These are phyloP conservation scores for Istiophorus platypterus DNA, from an alignment of 2,113 vertebrate species.

Conservation along the genomic window DNA sequence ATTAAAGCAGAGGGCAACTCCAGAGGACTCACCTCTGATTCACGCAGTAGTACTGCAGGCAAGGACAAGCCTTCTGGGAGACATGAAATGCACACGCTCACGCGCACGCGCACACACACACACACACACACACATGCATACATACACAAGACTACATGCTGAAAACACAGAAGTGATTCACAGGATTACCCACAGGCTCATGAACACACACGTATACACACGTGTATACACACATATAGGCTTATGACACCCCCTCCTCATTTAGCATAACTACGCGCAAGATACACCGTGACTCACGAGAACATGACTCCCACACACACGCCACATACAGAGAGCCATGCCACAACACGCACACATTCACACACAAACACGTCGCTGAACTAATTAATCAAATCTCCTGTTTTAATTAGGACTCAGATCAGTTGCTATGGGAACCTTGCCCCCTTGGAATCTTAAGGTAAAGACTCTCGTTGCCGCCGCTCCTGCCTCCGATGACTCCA, in stretches of 20 bases:
- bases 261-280: constrained; percentile 55
- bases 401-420: constrained; percentile 83
- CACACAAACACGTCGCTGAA: constrained; percentile 38
- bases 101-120: too few species aligned
- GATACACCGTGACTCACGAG: constrained; percentile 63
- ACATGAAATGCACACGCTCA: constrained; percentile 55
- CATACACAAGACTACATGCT: constrained; percentile 20
- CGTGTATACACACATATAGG: constrained; percentile 12
- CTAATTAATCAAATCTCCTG: constrained; percentile 83
- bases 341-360: constrained; percentile 37
- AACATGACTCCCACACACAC: constrained; percentile 64
- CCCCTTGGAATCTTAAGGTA: constrained; percentile 74
- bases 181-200: constrained; percentile 60
- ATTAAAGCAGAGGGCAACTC: constrained; percentile 80
- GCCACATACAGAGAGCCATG: constrained; percentile 41
- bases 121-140: constrained; percentile 22
- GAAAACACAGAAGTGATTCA: constrained; percentile 64
- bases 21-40: constrained; percentile 81
- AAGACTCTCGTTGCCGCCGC: constrained; percentile 43
- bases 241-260: constrained; percentile 62
- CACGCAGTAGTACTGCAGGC: constrained; percentile 74
- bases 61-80: constrained; percentile 76
- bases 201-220: constrained; percentile 33
- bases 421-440: constrained; percentile 82
- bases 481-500: constrained; percentile 52